Evolutionary conservation across 1,140 invertebrate genomes (phyloP), one percentile per base, ranked within the genome.

Genomic region (Berghia stephanieae): DNA sequence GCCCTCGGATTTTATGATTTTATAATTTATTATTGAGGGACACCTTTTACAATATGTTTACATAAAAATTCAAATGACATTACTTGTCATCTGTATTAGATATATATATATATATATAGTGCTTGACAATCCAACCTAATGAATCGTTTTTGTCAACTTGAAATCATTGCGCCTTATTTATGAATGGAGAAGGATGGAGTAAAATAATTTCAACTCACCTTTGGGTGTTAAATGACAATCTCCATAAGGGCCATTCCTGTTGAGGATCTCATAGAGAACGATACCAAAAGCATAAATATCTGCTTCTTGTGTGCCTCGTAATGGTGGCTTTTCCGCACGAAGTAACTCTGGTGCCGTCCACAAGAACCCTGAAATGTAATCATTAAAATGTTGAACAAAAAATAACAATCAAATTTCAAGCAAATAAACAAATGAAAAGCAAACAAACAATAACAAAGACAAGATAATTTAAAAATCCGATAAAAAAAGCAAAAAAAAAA

Each of bases 271-370:
- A 55, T 85, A 83, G 60, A 98, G 91, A 83, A 98, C 96, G 80
- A 98, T 96, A 66, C 94, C 96, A 91, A 98, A 98, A 42, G 96
- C 94, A 87, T 98, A 98, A 21, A 98, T 93, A 89, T 98, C 97
- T 2, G 93, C 96, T 89, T 96, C 95, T 86, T 94, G 95, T 18
- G 94, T 94, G n/a, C 95, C 95, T 68, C 60, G 38, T n/a, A 52
- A 44, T 0, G 76, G 72, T 0, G 70, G 55, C 13, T 75, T 83
- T 2, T 77, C 43, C 69, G 55, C 92, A 80, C 96, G 90, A 27
- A 98, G 89, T 2, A 98, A 85, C 88, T 98, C 97, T 0, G 97
- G 97, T 1, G 96, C 93, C 4, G 95, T 97, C 96, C 96, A 98
- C 21, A 98, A 88, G 78, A 88, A 78, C 55, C 80, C 85, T 86